Evolutionary conservation across 2,888 invertebrate species (phyloP).

Genomic region (Papilio demoleus): DNA sequence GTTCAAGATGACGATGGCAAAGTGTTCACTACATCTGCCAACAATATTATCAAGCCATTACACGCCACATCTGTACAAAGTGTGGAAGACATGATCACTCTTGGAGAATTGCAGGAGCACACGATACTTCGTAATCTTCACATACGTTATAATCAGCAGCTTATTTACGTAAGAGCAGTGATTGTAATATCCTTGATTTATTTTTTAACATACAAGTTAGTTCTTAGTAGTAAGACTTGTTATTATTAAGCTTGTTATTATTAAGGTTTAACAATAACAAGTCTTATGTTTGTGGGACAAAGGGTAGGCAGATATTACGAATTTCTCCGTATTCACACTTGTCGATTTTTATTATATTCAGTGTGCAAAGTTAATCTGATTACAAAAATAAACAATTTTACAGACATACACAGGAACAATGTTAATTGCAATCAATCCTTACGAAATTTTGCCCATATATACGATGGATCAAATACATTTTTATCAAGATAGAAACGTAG

Average conservation of each 20-base stretch:
- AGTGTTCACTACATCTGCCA: conserved; percentile 84
- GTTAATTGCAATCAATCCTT: conserved; percentile 97
- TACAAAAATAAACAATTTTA: conserved; percentile 44
- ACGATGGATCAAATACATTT: conserved; percentile 93
- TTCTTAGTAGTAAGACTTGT: no score
- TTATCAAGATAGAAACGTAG: conserved; percentile 92
- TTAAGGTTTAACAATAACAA: no score
- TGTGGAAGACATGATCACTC: conserved; percentile 97
- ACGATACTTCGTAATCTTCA: conserved; percentile 96
- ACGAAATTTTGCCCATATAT: conserved; percentile 97
- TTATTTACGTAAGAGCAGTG: conserved; percentile 94
- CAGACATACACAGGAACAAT: conserved; percentile 98
- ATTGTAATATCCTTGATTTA: no score
- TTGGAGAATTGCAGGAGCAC: conserved; percentile 97
- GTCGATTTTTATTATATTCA: no score
- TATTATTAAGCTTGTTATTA: no score
- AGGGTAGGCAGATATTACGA: no score
- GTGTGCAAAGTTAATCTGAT: background rate
- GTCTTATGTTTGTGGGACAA: no score
- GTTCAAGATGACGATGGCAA: conserved; percentile 93
- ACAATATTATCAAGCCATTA: conserved; percentile 88
- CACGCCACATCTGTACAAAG: conserved; percentile 91
- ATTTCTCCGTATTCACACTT: no score
- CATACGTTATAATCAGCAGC: conserved; percentile 92
- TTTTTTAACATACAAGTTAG: no score